A percentile compares a stretch with the other conserved stretches of the same genome.
phyloP scores from a whole-genome alignment of 2,797 vertebrate genomes.

The Semotilus atromaculatus region DNA sequence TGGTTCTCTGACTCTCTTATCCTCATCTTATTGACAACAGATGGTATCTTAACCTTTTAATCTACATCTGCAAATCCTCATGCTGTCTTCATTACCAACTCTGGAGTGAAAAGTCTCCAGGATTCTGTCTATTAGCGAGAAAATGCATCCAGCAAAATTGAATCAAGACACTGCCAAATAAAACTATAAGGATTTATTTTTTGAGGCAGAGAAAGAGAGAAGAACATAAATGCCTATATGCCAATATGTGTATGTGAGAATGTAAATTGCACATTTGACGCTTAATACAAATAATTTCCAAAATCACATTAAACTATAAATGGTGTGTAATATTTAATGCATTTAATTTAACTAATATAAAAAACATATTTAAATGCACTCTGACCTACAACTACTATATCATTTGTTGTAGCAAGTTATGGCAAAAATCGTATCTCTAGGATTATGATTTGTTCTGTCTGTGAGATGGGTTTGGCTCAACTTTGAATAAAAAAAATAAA shows the following conservation, averaged over 20 bases:
- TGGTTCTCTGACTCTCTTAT: constrained; percentile 57
- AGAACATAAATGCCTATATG: neutral
- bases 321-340: neutral
- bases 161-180: constrained; percentile 13
- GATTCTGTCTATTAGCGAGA: constrained; percentile 33
- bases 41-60: constrained; percentile 57
- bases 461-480: neutral
- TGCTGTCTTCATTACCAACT: constrained; percentile 51
- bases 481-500: neutral
- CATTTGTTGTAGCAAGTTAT: neutral
- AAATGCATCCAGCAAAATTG: constrained; percentile 26
- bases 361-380: neutral
- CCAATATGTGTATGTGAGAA: neutral
- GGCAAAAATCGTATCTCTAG: neutral
- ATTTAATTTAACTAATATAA: neutral
- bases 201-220: neutral
- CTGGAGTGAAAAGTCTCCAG: constrained; percentile 46
- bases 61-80: constrained; percentile 52
- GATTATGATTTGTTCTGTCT: neutral
- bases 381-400: neutral
- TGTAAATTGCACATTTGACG: neutral
- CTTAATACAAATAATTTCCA: neutral
- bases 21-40: constrained; percentile 71
- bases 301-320: neutral
- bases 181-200: neutral